phyloP scores from a whole-genome alignment of 2,888 invertebrate genomes.

The Tiliacea aurago region DNA sequence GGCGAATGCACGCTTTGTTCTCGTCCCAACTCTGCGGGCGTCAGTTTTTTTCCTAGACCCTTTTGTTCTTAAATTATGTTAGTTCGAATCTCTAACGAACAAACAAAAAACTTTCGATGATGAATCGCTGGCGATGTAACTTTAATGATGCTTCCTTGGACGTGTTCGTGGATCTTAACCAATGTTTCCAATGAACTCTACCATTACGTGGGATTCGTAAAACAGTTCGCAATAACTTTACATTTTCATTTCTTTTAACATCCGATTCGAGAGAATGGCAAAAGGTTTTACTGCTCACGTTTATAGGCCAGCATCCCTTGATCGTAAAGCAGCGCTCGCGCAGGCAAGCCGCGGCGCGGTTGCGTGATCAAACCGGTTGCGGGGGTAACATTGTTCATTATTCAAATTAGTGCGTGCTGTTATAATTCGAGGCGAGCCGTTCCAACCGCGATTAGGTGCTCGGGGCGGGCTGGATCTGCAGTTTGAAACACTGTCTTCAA shows the following conservation, averaged over 20 bases:
- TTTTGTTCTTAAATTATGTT: slow-evolving; percentile 88
- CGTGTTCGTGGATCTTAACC: slow-evolving; percentile 49
- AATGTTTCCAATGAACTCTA: slow-evolving; percentile 41
- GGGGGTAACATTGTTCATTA: slow-evolving; percentile 87
- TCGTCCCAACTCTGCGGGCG: slow-evolving; percentile 81
- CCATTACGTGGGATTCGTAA: slow-evolving; percentile 58
- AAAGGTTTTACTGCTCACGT: slow-evolving; percentile 75
- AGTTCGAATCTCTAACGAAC: slow-evolving; percentile 78
- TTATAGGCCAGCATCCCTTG: slow-evolving; percentile 81
- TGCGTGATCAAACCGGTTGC: slow-evolving; percentile 86
- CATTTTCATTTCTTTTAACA: slow-evolving; percentile 64
- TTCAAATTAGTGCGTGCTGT: slow-evolving; percentile 88
- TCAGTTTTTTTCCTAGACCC: slow-evolving; percentile 80
- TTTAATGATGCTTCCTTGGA: slow-evolving; percentile 67
- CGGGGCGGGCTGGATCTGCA: slow-evolving; percentile 55
- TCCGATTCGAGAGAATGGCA: slow-evolving; percentile 70
- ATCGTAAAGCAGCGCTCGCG: slow-evolving; percentile 76
- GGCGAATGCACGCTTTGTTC: slow-evolving; percentile 83
- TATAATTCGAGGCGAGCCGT: slow-evolving; percentile 83
- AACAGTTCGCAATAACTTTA: slow-evolving; percentile 63
- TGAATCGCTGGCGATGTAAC: slow-evolving; percentile 75
- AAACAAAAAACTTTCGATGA: slow-evolving; percentile 81
- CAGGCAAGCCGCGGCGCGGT: slow-evolving; percentile 69
- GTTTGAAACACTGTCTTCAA: slow-evolving; percentile 61
- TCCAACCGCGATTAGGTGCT: slow-evolving; percentile 75